A percentile compares a stretch with the other conserved stretches of the same genome.
Evolutionary conservation across 2,888 invertebrate genomes (phyloP).

Genomic region (Eumerus sabulonum): DNA sequence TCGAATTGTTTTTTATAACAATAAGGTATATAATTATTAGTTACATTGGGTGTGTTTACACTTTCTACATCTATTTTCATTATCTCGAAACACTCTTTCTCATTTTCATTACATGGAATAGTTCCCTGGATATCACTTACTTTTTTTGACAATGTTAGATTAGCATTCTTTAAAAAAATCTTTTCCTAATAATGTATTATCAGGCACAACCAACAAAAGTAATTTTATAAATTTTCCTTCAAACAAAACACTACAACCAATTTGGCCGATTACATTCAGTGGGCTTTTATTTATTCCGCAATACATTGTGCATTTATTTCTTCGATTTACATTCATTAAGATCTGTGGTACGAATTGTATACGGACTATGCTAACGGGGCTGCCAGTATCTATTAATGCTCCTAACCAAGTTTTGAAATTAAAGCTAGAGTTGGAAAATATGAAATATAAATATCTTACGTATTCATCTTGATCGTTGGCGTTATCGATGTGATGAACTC

Average conservation of each 20-base stretch:
- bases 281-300: conserved; percentile 35
- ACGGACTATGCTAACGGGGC: conserved; percentile 8
- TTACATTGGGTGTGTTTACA: background rate
- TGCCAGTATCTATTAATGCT: conserved; percentile 10
- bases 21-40: no score
- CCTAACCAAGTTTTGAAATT: conserved; percentile 24
- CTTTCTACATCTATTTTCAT: background rate
- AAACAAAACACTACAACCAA: background rate
- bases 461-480: conserved; percentile 3
- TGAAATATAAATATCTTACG: conserved; percentile 25
- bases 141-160: background rate
- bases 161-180: conserved; percentile 2
- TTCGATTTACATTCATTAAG: no score
- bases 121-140: background rate
- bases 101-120: background rate
- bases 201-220: conserved; percentile 3
- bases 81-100: background rate
- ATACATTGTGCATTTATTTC: conserved; percentile 4
- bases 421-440: conserved; percentile 11
- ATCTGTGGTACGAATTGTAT: background rate
- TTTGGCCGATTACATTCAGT: background rate
- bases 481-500: no score
- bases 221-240: background rate
- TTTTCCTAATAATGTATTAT: conserved; percentile 4
- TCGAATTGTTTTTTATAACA: background rate